phyloP scores from a whole-genome alignment of 1,140 invertebrate species.

The Tetramorium simillimum region DNA sequence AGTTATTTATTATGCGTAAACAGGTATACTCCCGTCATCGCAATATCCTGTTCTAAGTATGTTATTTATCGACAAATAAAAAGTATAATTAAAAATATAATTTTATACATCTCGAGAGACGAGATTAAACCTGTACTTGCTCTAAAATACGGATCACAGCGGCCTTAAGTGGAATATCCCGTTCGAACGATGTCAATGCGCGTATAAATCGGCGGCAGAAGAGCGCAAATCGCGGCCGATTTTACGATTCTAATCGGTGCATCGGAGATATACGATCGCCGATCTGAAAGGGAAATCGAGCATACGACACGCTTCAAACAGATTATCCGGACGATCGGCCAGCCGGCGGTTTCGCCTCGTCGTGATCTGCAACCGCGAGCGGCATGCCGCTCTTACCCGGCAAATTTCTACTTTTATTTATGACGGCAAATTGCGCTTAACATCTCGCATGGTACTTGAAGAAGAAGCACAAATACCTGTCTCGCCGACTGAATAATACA shows the following conservation, averaged over 20 bases:
- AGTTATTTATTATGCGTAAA: background rate
- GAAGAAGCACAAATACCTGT: slow-evolving; percentile 5
- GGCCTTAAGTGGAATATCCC: background rate
- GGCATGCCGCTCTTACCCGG: background rate
- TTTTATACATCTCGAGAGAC: background rate
- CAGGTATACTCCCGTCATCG: background rate
- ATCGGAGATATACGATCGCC: slow-evolving; percentile 65
- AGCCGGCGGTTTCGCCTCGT: slow-evolving; percentile 60
- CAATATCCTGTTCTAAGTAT: background rate
- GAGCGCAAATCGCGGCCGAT: slow-evolving; percentile 33
- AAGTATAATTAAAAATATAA: background rate
- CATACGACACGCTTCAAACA: slow-evolving; percentile 70
- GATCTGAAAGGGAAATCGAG: slow-evolving; percentile 73
- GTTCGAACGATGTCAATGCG: slow-evolving; percentile 15
- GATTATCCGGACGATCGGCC: slow-evolving; percentile 68
- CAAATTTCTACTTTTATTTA: slow-evolving; percentile 67
- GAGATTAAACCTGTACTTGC: background rate
- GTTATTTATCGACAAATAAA: background rate
- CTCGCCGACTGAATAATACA: slow-evolving; percentile 17
- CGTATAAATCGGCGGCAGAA: background rate
- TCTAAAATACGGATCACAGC: background rate
- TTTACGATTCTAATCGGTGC: slow-evolving; percentile 69
- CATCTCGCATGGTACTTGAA: background rate
- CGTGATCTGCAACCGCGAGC: slow-evolving; percentile 62
- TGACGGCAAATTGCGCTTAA: slow-evolving; percentile 60